Evolutionary conservation across 2,797 vertebrate genomes (phyloP), one percentile per base, ranked within the genome.

Genomic region (Capromys pilorides): DNA sequence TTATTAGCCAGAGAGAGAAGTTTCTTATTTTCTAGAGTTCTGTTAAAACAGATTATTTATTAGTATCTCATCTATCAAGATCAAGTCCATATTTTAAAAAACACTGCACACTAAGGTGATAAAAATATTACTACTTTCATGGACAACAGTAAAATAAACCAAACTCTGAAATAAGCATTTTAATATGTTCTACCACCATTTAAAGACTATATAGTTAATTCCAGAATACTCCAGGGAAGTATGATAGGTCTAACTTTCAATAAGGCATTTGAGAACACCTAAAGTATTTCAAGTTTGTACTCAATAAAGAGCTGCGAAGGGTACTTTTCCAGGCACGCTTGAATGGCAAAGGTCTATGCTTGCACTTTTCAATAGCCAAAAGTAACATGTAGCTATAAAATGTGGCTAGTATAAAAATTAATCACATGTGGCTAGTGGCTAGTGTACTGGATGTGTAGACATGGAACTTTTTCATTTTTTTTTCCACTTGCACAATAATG

Each of bases 21-120:
- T 86, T 95, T 91, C 71, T 90, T 59, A n/a, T 96, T 95, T 67
- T 97, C 88, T 87, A 94, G 90, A 91, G 89, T n/a, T 3, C 98
- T 98, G 88, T 89, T 97, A 94, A 95, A 83, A 96, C 64, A 78
- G 62, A 94, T 86, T 51, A 94, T 92, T 62, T 57, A 88, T 97
- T 93, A 97, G 91, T 86, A 95, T 45, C 33, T 94, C 84, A 79
- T 75, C 45, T 78, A 93, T 71, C 41, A 33, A 83, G 19, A 81
- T 93, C 22, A 88, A 90, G 66, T 90, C 19, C 4, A 26, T 61
- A 89, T 91, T 92, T 81, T 33, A 78, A 94, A 96, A 95, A 95
- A 94, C 59, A 92, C 33, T 87, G 49, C 7, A 86, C n/a, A 88
- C 21, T 87, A 89, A 71, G 28, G 41, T 86, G 22, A 3, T 26